Percentiles rank a stretch among this genome's conserved stretches.
These are phyloP conservation scores for Drosophila rhopaloa DNA, from an alignment of 1,140 invertebrate species.

Conservation along the genomic window DNA sequence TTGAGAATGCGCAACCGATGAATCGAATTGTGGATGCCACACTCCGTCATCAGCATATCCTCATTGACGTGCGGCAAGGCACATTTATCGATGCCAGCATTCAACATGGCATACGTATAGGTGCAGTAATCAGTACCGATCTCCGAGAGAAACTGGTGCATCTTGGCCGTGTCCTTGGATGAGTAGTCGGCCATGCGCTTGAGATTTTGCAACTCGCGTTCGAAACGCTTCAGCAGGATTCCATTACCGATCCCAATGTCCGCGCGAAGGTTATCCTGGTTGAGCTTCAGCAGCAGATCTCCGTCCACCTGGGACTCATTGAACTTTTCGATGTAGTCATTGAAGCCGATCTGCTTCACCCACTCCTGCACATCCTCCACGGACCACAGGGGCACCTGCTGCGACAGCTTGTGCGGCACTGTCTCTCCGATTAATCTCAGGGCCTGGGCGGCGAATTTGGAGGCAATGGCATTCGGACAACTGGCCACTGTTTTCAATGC, in stretches of 20 bases:
- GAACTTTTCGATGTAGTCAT: constrained; percentile 93
- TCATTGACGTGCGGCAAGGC: constrained; percentile 93
- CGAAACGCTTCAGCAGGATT: constrained; percentile 96
- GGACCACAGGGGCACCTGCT: constrained; percentile 99
- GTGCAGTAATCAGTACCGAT: constrained; percentile 96
- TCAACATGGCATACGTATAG: constrained; percentile 98
- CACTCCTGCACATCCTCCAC: constrained; percentile 98
- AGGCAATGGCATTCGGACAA: constrained; percentile 98
- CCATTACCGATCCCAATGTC: constrained; percentile 98
- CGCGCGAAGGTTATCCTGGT: constrained; percentile 95
- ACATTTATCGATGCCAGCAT: constrained; percentile 96
- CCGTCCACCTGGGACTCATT: constrained; percentile 97
- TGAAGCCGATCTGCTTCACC: constrained; percentile 99
- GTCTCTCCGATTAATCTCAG: constrained; percentile 97
- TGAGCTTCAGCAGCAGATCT: constrained; percentile 97
- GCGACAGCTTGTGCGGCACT: constrained; percentile 98
- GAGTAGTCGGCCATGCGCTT: constrained; percentile 99
- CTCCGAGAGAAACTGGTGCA: constrained; percentile 95
- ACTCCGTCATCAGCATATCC: constrained; percentile 95
- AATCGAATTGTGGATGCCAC: constrained; percentile 96
- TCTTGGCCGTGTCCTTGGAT: constrained; percentile 94
- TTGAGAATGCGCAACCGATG: constrained; percentile 96
- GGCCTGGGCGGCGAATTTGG: constrained; percentile 98
- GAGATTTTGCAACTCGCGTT: constrained; percentile 96
- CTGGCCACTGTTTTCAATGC: constrained; percentile 98